Base-by-base conservation (phyloP, 1,140 invertebrate species). In the Nixonia krombeini region DNA sequence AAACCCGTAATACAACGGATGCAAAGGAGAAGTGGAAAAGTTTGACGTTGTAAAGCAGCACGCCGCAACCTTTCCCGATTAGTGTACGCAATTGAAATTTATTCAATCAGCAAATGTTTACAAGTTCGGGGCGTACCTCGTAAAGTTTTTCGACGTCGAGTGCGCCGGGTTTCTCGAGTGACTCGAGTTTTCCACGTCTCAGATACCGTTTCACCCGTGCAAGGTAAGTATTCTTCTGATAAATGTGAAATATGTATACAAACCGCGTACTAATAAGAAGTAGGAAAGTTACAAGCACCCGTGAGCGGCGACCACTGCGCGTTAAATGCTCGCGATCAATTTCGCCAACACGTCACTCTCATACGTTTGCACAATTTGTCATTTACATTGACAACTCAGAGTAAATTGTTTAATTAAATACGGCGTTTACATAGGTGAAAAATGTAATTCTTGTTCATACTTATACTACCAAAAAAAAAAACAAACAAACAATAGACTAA, bases 71-170 rank as follows among this genome's bases (percentile, higher is more conserved):
- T 59, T 70, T 52, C 50, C 47, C 45, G 59, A 59, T 53, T 69
- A 63, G 61, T 70, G 61, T 61, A 61, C 67, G 59, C 67, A 70
- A 70, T 61, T 70, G 59, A 70, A 70, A 70, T 70, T 70, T 70
- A 70, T 70, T 70, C 66, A 70, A 70, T 70, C 67, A 70, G 59
- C 64, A 70, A 70, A 64, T 70, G 59, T 64, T 70, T 64, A 70
- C 67, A 70, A 70, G 59, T 64, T 70, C 56, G 59, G 64, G 57
- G 51, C 61, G 67, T 53, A 70, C 67, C 64, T 61, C n/a, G 51
- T 41, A 55, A 70, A 70, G 67, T 70, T 70, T 64, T 70, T 64
- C 51, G 63, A 59, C 61, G 28, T 52, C 67, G 59, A 64, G 58
- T 58, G 38, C 50, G 33, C 58, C 38, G 12, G 44, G 7, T 31